phyloP scores from a whole-genome alignment of 2,888 invertebrate species.

The Drosophila lutescens region DNA sequence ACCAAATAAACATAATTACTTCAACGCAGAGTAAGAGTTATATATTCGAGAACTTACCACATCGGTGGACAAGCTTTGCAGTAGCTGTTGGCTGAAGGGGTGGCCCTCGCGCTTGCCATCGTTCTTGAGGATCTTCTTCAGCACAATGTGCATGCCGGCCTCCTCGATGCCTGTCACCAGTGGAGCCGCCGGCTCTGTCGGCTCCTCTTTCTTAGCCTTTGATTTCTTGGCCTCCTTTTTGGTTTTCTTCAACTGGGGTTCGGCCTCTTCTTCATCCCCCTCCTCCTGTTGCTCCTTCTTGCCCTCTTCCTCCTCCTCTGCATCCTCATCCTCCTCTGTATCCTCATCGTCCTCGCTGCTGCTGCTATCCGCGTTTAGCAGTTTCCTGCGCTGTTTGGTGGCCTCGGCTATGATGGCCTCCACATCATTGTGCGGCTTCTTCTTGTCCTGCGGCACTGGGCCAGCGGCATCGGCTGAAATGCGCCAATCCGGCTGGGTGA shows the following conservation, averaged over 20 bases:
- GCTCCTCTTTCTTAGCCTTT: constrained; percentile 13
- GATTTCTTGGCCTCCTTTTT: constrained; percentile 21
- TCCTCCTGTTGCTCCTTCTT: constrained; percentile 13
- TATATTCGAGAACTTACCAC: constrained; percentile 84
- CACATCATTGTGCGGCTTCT: constrained; percentile 65
- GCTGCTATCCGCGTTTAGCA: constrained; percentile 28
- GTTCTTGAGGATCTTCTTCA: constrained; percentile 90
- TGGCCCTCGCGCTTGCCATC: constrained; percentile 86
- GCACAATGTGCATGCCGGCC: constrained; percentile 89
- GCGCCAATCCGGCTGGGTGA: constrained; percentile 86
- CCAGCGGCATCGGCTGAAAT: constrained; percentile 75
- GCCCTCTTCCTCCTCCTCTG: constrained; percentile 4
- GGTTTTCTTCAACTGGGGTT: constrained; percentile 36
- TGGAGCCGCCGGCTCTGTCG: neutral
- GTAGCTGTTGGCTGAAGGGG: constrained; percentile 87
- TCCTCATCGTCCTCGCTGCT: constrained; percentile 32
- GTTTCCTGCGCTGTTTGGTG: constrained; percentile 69
- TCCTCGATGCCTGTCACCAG: constrained; percentile 87
- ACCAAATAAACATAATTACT: neutral
- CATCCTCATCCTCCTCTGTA: constrained; percentile 15
- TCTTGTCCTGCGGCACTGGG: constrained; percentile 40
- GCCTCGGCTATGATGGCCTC: constrained; percentile 74
- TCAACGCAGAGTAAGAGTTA: neutral
- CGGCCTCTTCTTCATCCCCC: constrained; percentile 18
- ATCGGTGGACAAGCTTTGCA: constrained; percentile 85